A percentile compares a stretch with the other conserved stretches of the same genome.
Evolutionary conservation across 2,888 invertebrate genomes (phyloP).

Genomic region (Acanthococcus lagerstroemiae): DNA sequence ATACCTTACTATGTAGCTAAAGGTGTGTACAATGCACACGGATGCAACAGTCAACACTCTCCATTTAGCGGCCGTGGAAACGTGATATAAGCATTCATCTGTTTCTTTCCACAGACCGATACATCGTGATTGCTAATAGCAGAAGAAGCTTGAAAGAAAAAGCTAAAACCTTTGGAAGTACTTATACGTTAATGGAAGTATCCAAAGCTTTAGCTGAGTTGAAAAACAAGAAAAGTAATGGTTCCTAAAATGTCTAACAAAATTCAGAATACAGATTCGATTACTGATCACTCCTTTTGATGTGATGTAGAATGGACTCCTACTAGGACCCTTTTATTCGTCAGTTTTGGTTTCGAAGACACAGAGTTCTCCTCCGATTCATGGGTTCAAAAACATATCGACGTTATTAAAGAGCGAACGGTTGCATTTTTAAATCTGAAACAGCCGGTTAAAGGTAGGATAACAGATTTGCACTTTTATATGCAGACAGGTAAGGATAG

Average conservation of each 20-base stretch:
- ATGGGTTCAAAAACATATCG: neutral
- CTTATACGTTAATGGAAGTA: neutral
- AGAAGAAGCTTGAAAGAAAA: neutral
- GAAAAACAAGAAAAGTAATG: neutral
- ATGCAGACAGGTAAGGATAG: too few relatives aligned
- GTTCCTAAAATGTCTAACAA: neutral
- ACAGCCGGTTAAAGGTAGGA: constrained; percentile 6
- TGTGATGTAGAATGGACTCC: constrained; percentile 9
- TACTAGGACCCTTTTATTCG: constrained; percentile 10
- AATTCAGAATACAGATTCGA: neutral
- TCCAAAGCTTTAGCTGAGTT: constrained; percentile 21
- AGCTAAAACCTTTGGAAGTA: neutral
- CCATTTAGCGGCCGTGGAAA: neutral
- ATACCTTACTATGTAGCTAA: too few relatives aligned
- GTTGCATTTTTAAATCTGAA: constrained; percentile 6
- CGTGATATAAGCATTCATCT: neutral
- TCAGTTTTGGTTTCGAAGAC: constrained; percentile 15
- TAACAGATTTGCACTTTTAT: neutral
- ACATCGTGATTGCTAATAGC: constrained; percentile 12
- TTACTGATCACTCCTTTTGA: too few relatives aligned
- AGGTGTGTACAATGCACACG: too few relatives aligned
- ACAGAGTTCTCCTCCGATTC: constrained; percentile 2
- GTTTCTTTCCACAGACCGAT: constrained; percentile 14
- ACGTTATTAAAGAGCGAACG: neutral
- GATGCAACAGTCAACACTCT: neutral